Evolutionary conservation across 2,113 vertebrate genomes (phyloP).

Genomic region (Puntigrus tetrazona): DNA sequence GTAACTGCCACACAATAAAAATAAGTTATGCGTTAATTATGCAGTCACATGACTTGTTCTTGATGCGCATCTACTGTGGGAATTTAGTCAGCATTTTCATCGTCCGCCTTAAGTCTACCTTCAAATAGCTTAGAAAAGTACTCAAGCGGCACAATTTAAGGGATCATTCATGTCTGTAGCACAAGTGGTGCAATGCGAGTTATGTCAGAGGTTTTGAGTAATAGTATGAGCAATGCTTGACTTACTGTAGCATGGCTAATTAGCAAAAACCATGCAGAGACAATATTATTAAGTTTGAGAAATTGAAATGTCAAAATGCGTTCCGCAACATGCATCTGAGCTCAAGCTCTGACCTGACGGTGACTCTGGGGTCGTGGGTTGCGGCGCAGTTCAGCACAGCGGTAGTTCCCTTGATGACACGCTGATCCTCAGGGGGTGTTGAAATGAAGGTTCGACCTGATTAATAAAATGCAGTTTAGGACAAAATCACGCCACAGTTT

Average conservation of each 20-base stretch:
- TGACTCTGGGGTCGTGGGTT: constrained; percentile 85
- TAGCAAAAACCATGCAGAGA: not conserved
- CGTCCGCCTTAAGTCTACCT: not conserved
- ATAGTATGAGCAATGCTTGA: not conserved
- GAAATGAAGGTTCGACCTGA: constrained; percentile 86
- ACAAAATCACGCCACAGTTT: constrained; percentile 56
- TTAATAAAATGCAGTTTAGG: constrained; percentile 45
- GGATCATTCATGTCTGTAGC: not conserved
- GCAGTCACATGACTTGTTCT: not conserved
- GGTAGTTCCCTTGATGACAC: constrained; percentile 94
- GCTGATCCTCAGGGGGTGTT: constrained; percentile 82
- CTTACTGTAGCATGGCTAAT: not conserved
- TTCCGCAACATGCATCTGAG: not conserved
- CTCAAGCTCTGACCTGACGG: constrained; percentile 77
- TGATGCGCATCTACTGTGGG: not conserved
- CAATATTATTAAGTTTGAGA: not conserved
- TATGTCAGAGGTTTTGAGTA: not conserved
- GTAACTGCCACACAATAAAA: not conserved
- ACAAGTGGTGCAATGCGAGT: not conserved
- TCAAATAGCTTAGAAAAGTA: not conserved
- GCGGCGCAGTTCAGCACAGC: constrained; percentile 84
- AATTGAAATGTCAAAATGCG: not conserved
- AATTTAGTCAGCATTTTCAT: not conserved
- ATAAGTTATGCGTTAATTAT: not conserved
- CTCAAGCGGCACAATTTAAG: not conserved